A percentile compares a stretch with the other conserved stretches of the same genome.
Evolutionary conservation across 2,888 invertebrate genomes (phyloP).

Genomic region (Sesia bembeciformis): DNA sequence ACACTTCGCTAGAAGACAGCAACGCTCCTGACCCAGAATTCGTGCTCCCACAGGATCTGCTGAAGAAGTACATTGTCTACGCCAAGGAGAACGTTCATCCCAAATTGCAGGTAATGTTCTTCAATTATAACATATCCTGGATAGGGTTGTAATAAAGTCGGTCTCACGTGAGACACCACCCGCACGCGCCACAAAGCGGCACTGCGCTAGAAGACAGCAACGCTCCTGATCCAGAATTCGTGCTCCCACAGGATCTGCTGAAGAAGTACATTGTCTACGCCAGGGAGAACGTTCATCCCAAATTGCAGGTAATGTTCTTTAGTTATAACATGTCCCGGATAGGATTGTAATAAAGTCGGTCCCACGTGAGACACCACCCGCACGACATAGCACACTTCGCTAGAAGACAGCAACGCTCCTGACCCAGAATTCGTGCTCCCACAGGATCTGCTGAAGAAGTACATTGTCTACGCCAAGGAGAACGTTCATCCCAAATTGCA

Average conservation of each 20-base stretch:
- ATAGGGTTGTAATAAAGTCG: no score
- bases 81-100: background rate
- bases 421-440: conserved; percentile 79
- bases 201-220: no score
- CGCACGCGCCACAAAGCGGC: conserved; percentile 60
- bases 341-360: no score
- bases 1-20: conserved; percentile 12
- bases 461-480: conserved; percentile 82
- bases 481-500: background rate
- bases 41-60: conserved; percentile 90
- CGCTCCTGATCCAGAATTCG: conserved; percentile 69
- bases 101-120: no score
- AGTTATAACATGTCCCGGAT: no score
- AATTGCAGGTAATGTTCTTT: conserved; percentile 82
- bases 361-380: no score
- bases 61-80: conserved; percentile 96
- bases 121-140: no score
- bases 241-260: conserved; percentile 92
- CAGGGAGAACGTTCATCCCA: conserved; percentile 93
- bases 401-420: background rate
- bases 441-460: conserved; percentile 95
- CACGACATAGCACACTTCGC: no score
- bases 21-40: conserved; percentile 39
- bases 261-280: conserved; percentile 98
- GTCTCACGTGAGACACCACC: conserved; percentile 98